Percentiles rank a stretch among this genome's conserved stretches.
Conservation (phyloP, 2,888 invertebrate species). For the Meghimatium bilineatum region DNA sequence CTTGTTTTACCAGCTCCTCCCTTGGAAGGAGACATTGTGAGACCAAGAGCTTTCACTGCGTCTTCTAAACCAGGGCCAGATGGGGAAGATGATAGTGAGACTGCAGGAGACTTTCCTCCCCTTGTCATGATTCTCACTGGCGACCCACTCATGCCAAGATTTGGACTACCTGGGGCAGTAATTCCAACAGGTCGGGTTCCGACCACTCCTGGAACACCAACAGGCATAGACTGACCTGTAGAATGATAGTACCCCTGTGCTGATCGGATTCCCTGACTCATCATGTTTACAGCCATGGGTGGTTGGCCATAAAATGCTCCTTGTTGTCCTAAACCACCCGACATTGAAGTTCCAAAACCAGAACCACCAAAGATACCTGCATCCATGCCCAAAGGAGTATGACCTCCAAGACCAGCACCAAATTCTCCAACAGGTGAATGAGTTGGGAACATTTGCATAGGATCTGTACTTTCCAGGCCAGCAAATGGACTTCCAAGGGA, state of each 20-base stretch:
- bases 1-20: slow-evolving; percentile 16
- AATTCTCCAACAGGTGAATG: slow-evolving; percentile 27
- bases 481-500: slow-evolving; percentile 33
- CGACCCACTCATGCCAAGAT: slow-evolving; percentile 39
- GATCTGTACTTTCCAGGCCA: slow-evolving; percentile 38
- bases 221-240: slow-evolving; percentile 14
- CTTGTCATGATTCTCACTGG: slow-evolving; percentile 46
- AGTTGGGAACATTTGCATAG: slow-evolving; percentile 14
- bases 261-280: slow-evolving; percentile 7
- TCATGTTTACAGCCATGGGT: neutral
- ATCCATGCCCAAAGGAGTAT: neutral
- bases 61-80: slow-evolving; percentile 48
- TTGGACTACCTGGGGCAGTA: slow-evolving; percentile 35
- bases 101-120: slow-evolving; percentile 43
- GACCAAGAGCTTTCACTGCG: slow-evolving; percentile 45
- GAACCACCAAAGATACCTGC: slow-evolving; percentile 26
- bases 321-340: slow-evolving; percentile 7
- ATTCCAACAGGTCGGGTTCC: slow-evolving; percentile 23
- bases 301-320: slow-evolving; percentile 24
- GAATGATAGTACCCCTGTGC: neutral
- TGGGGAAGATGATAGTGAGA: slow-evolving; percentile 39
- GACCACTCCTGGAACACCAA: neutral
- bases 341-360: slow-evolving; percentile 12
- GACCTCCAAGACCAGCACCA: neutral
- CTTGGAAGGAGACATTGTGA: slow-evolving; percentile 44